Evolutionary conservation across 2,888 invertebrate species (phyloP).

Genomic region (Trissolcus japonicus): DNA sequence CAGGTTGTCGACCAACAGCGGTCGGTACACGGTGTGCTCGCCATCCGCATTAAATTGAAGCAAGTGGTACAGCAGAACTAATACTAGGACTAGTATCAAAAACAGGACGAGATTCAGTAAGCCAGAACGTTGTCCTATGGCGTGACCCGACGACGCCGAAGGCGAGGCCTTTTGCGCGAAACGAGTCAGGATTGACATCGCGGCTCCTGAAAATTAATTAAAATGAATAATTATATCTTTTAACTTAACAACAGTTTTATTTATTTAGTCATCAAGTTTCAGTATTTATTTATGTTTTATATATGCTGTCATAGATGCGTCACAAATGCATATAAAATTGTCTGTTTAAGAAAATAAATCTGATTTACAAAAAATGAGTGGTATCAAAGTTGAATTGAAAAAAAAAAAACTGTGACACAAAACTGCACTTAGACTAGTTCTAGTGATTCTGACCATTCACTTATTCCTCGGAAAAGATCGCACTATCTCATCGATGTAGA

Average conservation of each 20-base stretch:
- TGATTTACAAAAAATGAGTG: too few relatives aligned
- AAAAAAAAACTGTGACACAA: too few relatives aligned
- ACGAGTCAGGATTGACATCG: slow-evolving; percentile 54
- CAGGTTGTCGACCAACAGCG: slow-evolving; percentile 63
- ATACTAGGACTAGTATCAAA: slow-evolving; percentile 51
- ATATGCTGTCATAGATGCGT: too few relatives aligned
- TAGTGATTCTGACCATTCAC: slow-evolving; percentile 19
- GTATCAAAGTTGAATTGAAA: too few relatives aligned
- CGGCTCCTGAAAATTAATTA: slow-evolving; percentile 14
- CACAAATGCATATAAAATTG: too few relatives aligned
- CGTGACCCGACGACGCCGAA: slow-evolving; percentile 24
- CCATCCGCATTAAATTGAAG: slow-evolving; percentile 62
- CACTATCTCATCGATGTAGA: slow-evolving; percentile 27
- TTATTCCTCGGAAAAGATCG: not conserved
- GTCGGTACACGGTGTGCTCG: slow-evolving; percentile 62
- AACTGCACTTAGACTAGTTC: not conserved
- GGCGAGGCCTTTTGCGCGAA: slow-evolving; percentile 48
- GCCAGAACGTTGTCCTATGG: slow-evolving; percentile 23
- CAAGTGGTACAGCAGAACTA: slow-evolving; percentile 61
- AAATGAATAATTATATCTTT: too few relatives aligned
- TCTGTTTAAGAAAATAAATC: too few relatives aligned
- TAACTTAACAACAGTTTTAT: too few relatives aligned
- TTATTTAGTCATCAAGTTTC: too few relatives aligned
- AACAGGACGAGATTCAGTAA: slow-evolving; percentile 38
- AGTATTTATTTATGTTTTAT: too few relatives aligned